phyloP scores from a whole-genome alignment of 2,113 vertebrate genomes.

The Ameiurus melas region DNA sequence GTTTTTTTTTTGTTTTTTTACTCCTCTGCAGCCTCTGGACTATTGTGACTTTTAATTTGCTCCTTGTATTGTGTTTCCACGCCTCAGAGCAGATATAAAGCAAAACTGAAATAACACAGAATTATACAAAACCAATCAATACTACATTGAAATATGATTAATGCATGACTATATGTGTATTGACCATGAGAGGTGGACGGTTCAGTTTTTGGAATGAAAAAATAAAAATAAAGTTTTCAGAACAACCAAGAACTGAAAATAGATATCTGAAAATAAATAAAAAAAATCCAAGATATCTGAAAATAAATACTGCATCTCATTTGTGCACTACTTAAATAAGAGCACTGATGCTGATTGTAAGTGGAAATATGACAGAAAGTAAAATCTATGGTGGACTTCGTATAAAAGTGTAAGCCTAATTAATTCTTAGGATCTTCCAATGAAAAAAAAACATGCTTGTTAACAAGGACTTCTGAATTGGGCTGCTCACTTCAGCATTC shows the following conservation, averaged over 20 bases:
- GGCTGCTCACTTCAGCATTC: neutral
- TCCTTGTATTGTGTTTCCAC: neutral
- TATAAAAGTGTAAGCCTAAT: too few relatives aligned
- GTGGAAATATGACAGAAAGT: neutral
- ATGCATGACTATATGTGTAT: conserved; percentile 5
- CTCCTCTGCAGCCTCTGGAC: neutral
- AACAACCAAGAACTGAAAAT: neutral
- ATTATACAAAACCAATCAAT: conserved; percentile 1
- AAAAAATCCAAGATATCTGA: neutral
- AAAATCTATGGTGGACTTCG: neutral
- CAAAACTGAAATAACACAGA: neutral
- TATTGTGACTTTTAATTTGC: conserved; percentile 6
- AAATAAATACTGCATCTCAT: neutral
- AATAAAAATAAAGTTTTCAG: neutral
- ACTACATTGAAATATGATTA: conserved; percentile 12
- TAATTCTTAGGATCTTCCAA: too few relatives aligned
- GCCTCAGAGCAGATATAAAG: conserved; percentile 2
- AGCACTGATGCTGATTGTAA: neutral
- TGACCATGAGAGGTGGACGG: neutral
- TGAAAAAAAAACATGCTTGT: too few relatives aligned
- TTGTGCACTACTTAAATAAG: neutral
- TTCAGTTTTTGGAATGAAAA: neutral
- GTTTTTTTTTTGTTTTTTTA: conserved; percentile 20
- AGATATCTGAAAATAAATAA: neutral
- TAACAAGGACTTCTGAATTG: neutral